Evolutionary conservation across 2,888 invertebrate genomes (phyloP), one percentile per base, ranked within the genome.

Genomic region (Yponomeuta plumbellus): DNA sequence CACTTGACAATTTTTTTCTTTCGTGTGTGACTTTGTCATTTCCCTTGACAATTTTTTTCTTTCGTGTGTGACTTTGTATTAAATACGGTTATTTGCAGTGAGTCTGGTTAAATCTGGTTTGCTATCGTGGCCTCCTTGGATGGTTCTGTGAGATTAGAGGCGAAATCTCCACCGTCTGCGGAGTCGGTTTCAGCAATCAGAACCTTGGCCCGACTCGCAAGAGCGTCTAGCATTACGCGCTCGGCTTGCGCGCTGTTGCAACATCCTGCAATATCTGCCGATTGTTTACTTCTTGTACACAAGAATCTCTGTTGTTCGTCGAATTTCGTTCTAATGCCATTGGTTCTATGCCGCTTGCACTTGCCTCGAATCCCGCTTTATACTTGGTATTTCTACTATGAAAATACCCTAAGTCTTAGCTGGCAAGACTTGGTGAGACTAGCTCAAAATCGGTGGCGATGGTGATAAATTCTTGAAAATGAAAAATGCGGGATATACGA

Each of bases 71-170:
- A 44, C 44, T 44, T 44, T 44, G 4, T 44, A 2, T 52, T 52
- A 52, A 52, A 17, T 52, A 52, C 44, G 13, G 13, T 44, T 1
- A 44, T 17, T 52, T 52, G 44, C 34, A 34, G 34, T 34, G 8
- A 8, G 34, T 34, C 34, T 34, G 26, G 26, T 26, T 26, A 26
- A 26, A 26, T 26, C 26, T 26, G 34, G 34, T 34, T 34, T 34
- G 34, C 6, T 34, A 34, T 22, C 21, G 23, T 59, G 21, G 17
- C 23, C 17, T 61, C 81, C 84, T 83, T 83, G 82, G 78, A 78
- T 78, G 67, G 71, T 68, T 72, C 68, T 67, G 72, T 67, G 72
- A 80, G 82, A 81, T 81, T 79, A 75, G 73, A 73, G 73, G 71
- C 76, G 76, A 77, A 81, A 76, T 78, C 78, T 76, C 73, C 21